Evolutionary conservation across 2,797 vertebrate species (phyloP).

Genomic region (Alosa sapidissima): DNA sequence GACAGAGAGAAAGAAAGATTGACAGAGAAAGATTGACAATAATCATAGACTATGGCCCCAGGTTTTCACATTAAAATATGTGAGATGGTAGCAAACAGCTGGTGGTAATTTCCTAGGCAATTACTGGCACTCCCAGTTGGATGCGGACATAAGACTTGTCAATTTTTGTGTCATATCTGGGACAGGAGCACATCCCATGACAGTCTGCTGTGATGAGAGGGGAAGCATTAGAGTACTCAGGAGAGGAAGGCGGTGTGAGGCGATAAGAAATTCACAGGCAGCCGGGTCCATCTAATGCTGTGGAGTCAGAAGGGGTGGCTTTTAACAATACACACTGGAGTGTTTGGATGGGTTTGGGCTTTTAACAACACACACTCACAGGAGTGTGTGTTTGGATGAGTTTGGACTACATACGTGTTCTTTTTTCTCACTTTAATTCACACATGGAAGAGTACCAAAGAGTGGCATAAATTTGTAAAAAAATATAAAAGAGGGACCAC

Average conservation of each 20-base stretch:
- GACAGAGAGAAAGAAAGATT: neutral
- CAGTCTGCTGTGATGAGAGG: conserved; percentile 56
- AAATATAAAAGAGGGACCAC: conserved; percentile 8
- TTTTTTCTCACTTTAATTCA: neutral
- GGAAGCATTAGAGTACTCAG: conserved; percentile 62
- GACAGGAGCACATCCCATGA: conserved; percentile 64
- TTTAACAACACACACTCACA: too few species aligned
- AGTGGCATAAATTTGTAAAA: neutral
- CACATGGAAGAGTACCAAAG: neutral
- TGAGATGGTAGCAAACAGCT: conserved; percentile 60
- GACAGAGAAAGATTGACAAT: neutral
- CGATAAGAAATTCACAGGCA: conserved; percentile 65
- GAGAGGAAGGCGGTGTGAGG: conserved; percentile 63
- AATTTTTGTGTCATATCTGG: conserved; percentile 67
- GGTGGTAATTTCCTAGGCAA: conserved; percentile 71
- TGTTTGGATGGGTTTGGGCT: too few species aligned
- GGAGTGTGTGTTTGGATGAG: conserved; percentile 30
- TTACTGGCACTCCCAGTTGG: conserved; percentile 68
- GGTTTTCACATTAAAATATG: conserved; percentile 47
- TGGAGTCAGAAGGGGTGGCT: conserved; percentile 51
- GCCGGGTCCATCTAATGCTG: conserved; percentile 58
- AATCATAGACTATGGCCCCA: conserved; percentile 3
- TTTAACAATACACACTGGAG: conserved; percentile 29
- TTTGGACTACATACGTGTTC: neutral
- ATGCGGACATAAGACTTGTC: conserved; percentile 62